Evolutionary conservation across 2,797 vertebrate species (phyloP), one percentile per base, ranked within the genome.

Genomic region (Lepidocolaptes lacrymiger): DNA sequence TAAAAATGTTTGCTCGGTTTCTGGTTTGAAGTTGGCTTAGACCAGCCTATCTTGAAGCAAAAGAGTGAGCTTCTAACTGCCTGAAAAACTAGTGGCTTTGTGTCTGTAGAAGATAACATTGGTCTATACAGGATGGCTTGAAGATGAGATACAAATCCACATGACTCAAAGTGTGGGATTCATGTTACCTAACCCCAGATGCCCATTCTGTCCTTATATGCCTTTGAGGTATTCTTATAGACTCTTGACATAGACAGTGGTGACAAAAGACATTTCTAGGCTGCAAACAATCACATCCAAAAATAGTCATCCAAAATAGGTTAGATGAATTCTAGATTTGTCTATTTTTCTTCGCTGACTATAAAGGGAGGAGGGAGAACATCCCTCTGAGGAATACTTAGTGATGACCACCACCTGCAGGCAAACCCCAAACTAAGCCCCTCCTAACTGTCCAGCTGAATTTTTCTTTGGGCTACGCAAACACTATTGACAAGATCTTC

Each of bases 191-290:
- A 82, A 56, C 22, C 23, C 8, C 26, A 43, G 54, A 32, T 73
- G 49, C 51, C 28, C 21, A n/a, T 66, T 75, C 73, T 93, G 46
- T 81, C 78, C 34, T 64, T 84, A 21, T 2, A 26, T n/a, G 41
- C 8, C 62, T 90, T 81, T 93, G 76, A 94, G 37, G 6, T 86
- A 48, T 78, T 92, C 54, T 85, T 86, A 23, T 0, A 81, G 15
- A 52, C 7, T 91, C 58, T 37, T 85, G 61, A 88, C 58, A 71
- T 2, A 76, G 30, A 58, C 27, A 43, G 14, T 17, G 16, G 36
- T 43, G 83, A 69, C 19, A 82, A 83, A 93, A 75, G 79, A 78
- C 39, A 48, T 90, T 95, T 95, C 58, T 93, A 64, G 79, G 73
- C 22, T 95, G 64, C 46, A 85, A 91, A 85, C 21, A 88, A 48